Percentiles rank a stretch among this genome's conserved stretches.
Conservation (phyloP, 2,113 vertebrate species). For the Callithrix jacchus region DNA sequence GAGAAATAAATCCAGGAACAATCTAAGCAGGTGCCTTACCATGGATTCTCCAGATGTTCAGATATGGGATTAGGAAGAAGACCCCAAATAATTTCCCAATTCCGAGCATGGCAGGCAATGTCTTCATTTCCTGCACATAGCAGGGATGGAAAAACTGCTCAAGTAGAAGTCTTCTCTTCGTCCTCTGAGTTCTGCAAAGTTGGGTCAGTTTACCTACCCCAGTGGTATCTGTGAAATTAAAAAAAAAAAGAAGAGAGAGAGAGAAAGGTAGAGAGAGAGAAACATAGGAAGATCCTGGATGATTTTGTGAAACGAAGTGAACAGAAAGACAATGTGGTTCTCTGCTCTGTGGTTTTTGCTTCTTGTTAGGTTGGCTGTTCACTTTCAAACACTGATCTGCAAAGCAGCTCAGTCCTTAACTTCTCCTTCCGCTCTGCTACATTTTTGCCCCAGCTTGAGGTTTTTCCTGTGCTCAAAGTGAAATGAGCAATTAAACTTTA, state of each 20-base stretch:
- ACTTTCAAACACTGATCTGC: constrained; percentile 60
- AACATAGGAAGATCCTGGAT: neutral
- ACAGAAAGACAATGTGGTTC: neutral
- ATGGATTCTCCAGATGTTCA: constrained; percentile 4
- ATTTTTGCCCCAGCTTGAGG: neutral
- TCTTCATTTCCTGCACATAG: constrained; percentile 38
- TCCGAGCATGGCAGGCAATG: neutral
- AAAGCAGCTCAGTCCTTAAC: constrained; percentile 43
- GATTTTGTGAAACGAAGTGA: constrained; percentile 20
- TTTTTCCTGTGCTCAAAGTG: constrained; percentile 51
- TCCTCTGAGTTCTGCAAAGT: neutral
- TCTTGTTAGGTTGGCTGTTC: constrained; percentile 25
- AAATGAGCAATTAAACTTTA: constrained; percentile 42
- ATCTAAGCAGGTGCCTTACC: constrained; percentile 20
- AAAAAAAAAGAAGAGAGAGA: neutral
- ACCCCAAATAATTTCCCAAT: neutral
- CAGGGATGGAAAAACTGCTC: neutral
- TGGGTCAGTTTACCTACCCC: neutral
- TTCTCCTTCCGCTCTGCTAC: constrained; percentile 47
- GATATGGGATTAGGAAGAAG: constrained; percentile 38
- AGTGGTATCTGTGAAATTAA: neutral
- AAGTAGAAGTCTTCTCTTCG: neutral
- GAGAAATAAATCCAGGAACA: constrained; percentile 6
- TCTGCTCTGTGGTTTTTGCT: constrained; percentile 65
- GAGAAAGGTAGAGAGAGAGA: neutral